phyloP scores from a whole-genome alignment of 2,113 vertebrate genomes.

The Spilogale gracilis region DNA sequence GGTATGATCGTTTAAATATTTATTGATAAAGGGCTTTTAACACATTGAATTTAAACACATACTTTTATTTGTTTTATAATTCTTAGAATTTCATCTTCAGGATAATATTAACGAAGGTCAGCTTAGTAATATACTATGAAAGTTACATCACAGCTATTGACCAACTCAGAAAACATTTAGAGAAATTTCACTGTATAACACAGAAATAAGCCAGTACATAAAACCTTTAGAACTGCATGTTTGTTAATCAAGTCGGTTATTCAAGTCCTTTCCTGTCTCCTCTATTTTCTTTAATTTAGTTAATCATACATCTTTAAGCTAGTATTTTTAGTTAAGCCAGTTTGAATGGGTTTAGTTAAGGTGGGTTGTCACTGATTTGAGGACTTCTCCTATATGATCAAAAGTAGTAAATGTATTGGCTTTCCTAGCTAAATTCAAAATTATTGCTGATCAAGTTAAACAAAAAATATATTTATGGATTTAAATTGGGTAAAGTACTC shows the following conservation, averaged over 20 bases:
- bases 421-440: conserved; percentile 22
- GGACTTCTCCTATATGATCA: neutral
- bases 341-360: conserved; percentile 28
- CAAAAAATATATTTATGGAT: conserved; percentile 22
- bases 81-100: conserved; percentile 69
- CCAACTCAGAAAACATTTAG: neutral
- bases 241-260: neutral
- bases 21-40: neutral
- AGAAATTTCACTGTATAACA: conserved; percentile 33
- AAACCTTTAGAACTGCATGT: neutral
- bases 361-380: conserved; percentile 24
- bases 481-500: neutral
- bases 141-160: neutral
- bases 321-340: conserved; percentile 29
- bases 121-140: conserved; percentile 28
- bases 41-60: neutral
- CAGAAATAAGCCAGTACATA: neutral
- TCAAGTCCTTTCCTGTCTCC: neutral
- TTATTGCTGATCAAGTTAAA: conserved; percentile 19
- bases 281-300: conserved; percentile 60
- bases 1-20: conserved; percentile 86
- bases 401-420: neutral
- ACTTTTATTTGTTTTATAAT: conserved; percentile 57
- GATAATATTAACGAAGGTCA: conserved; percentile 38
- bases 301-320: conserved; percentile 51